Evolutionary conservation across 2,797 vertebrate genomes (phyloP), one percentile per base, ranked within the genome.

Genomic region (Hafferia zeledoni): DNA sequence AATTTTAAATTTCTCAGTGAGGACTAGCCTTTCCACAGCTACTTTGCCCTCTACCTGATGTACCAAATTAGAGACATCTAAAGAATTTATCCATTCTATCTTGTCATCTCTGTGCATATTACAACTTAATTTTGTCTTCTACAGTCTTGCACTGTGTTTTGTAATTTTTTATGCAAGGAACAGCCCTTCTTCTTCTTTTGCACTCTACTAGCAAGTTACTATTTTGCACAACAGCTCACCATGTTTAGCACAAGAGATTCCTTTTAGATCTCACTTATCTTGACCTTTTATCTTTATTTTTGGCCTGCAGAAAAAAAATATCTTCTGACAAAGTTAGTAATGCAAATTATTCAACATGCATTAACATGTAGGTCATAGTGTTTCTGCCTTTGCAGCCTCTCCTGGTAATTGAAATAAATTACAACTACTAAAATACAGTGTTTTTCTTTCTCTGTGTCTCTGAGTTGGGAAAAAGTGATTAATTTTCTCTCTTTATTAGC

Each of bases 261-360:
- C 17, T 63, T 84, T 79, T 46, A 57, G 49, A 68, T 83, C 27
- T 93, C 55, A 4, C 28, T 85, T 47, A 31, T 68, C 30, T 68
- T 93, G n/a, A 30, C 59, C 44, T 89, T 96, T 94, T 19, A 68
- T 92, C 37, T 69, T 63, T 69, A 69, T 52, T 94, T 95, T 87
- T 69, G 49, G 17, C 30, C 19, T 35, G n/a, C 37, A 78, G 33
- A 25, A 63, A 69, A 78, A 63, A 74, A 61, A 18, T 1, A 53
- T 63, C 35, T 91, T 84, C 49, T 76, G 92, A 46, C 20, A 71
- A 89, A 94, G 55, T 85, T 61, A 82, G 39, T 47, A 68, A 88
- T 78, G 67, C 14, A 89, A 91, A 91, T 94, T 76, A 84, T 83
- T 89, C 56, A 49, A 13, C 28, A 89, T 81, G 19, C 20, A 30